Percentiles rank a stretch among this genome's conserved stretches.
These are phyloP conservation scores for Limnephilus auricula DNA, from an alignment of 2,888 invertebrate genomes.

Conservation along the genomic window DNA sequence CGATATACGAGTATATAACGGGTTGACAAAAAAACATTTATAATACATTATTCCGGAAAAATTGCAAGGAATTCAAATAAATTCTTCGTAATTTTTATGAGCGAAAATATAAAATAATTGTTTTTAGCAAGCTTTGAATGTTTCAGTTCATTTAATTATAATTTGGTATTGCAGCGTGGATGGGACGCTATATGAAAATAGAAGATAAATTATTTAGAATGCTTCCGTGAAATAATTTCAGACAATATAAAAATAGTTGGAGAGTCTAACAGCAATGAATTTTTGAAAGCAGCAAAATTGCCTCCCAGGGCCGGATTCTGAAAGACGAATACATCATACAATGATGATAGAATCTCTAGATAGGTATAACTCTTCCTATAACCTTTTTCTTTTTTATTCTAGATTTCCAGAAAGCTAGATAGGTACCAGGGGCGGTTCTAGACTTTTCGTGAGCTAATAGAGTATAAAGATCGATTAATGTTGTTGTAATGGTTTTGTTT, in stretches of 20 bases:
- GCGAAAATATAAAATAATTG: not conserved
- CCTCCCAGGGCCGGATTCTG: not conserved
- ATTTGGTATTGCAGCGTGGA: not conserved
- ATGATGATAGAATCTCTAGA: not conserved
- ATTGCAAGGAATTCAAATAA: not conserved
- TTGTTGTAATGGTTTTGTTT: no score
- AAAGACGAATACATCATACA: not conserved
- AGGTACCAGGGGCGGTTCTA: no score
- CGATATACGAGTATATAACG: no score
- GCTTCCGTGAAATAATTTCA: constrained; percentile 16
- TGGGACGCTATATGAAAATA: not conserved
- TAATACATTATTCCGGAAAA: not conserved
- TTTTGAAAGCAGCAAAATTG: constrained; percentile 38
- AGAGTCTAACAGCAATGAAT: constrained; percentile 31
- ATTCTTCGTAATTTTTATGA: not conserved
- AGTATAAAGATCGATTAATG: no score
- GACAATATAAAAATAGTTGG: constrained; percentile 43
- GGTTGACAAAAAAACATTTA: not conserved
- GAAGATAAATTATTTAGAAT: constrained; percentile 6
- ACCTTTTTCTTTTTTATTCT: no score
- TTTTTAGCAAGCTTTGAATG: not conserved
- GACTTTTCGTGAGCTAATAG: no score
- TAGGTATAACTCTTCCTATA: no score
- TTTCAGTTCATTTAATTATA: not conserved
- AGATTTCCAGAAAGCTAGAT: no score